Conservation (phyloP, 2,888 invertebrate species). For the Polietes domitor region DNA sequence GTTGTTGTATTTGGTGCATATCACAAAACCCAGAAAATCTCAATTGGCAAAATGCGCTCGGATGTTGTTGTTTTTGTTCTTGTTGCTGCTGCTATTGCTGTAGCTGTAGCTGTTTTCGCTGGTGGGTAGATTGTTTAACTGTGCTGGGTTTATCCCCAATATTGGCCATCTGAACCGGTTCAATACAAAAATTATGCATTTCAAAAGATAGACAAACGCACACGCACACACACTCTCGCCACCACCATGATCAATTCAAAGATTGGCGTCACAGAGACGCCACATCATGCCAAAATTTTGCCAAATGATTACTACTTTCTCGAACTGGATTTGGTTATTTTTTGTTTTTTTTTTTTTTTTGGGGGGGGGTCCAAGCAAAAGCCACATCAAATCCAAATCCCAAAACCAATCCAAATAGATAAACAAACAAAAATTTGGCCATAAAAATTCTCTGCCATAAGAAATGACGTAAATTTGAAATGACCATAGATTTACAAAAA, state of each 20-base stretch:
- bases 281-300: background rate
- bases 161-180: background rate
- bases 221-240: background rate
- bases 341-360: background rate
- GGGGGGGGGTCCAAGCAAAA: background rate
- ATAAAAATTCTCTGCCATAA: conserved; percentile 19
- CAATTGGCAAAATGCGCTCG: background rate
- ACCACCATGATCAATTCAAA: background rate
- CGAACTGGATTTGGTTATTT: conserved; percentile 23
- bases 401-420: background rate
- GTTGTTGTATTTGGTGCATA: background rate
- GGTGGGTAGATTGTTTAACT: background rate
- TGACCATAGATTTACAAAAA: background rate
- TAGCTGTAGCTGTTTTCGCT: background rate
- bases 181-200: conserved; percentile 26
- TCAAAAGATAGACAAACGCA: background rate
- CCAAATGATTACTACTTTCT: conserved; percentile 26
- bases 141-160: background rate
- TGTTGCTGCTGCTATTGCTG: too few species aligned
- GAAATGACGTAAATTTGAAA: conserved; percentile 13
- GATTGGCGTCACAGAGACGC: conserved; percentile 21
- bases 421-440: background rate
- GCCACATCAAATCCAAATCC: background rate
- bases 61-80: background rate
- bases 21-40: background rate